Base-by-base conservation (phyloP, 1,140 invertebrate genomes). In the Heliconius eleuchia region DNA sequence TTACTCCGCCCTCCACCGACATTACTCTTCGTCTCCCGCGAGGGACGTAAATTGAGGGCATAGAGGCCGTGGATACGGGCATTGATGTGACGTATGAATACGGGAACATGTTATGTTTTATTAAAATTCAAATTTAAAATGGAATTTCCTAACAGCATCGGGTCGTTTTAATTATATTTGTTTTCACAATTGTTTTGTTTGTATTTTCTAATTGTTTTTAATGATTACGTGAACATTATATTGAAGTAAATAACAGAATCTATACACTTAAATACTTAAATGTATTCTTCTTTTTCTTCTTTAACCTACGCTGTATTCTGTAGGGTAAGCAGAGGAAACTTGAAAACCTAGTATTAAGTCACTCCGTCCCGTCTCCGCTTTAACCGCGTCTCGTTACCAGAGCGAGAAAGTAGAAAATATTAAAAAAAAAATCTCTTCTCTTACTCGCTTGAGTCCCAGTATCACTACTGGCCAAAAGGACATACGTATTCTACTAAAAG, bases 21-120 rank as follows among this genome's bases (percentile, higher is more conserved):
- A 93, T 94, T 92, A 93, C 90, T 94, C 94, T 94, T 94, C 92
- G 91, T 94, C 93, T 94, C 92, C 88, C 89, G 80, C 79, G 93
- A 91, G 91, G 89, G 87, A 91, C 91, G 90, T 94, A 92, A 94
- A 94, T 93, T 91, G 88, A 83, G 89, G 86, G 82, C 88, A 91
- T 86, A 87, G 89, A 92, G 87, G 82, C 88, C 86, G 81, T 87
- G 86, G 87, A 92, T 89, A 91, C 91, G 89, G 89, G 87, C 88
- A 89, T 87, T 92, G 87, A 92, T 89, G 90, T 92, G 89, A 93
- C 87, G 88, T 91, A 93, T 90, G 91, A 91, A 94, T 92, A 91
- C 88, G 81, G 77, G 86, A 86, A 87, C 90, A 89, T 84, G 89
- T 87, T 88, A 86, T 90, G 86, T 90, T 89, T 93, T 90, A 90